Base-by-base conservation (phyloP, 2,113 vertebrate genomes). In the Pelodiscus sinensis region DNA sequence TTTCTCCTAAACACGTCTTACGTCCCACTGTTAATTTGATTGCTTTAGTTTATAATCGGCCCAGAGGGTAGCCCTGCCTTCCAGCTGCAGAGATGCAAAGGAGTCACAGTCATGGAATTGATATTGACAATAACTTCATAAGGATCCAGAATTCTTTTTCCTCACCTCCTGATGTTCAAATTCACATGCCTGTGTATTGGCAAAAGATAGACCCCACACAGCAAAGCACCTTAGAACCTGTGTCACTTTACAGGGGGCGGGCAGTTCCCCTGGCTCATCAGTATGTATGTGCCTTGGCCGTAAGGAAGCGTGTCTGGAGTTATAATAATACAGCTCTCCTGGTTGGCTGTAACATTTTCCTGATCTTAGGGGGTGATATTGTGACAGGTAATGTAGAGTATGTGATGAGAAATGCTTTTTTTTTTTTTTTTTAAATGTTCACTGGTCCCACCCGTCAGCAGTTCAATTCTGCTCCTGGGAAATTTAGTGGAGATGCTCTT, bases 11-110 rank as follows among this genome's bases (percentile, higher is more conserved):
- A 6, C 60, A 8, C 5, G 25, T 83, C 89, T 31, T 6, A 1
- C 24, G 81, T 81, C 97, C 97, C 84, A 86, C 96, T 96, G 96
- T 95, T 97, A 90, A 29, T n/a, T 54, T 96, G 97, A 95, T 95
- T 92, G 95, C 91, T 97, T 85, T 95, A 44, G 94, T 97, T 96
- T 94, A 92, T 96, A 94, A 97, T 75, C 56, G 92, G 88, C 96
- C 93, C 92, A 50, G 82, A 93, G 96, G 93, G 95, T 12, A 81
- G 92, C 89, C 89, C 15, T 16, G 82, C 13, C 50, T 21, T 27
- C 44, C 86, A n/a, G 95, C 91, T 35, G 31, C 44, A 56, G 85
- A 79, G 93, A 94, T 35, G 57, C 27, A 2, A 85, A 3, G 0
- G 96, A 89, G 92, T 25, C 0, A 0, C 1, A 0, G 4, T 88